Percentiles rank a stretch among this genome's conserved stretches.
Evolutionary conservation across 2,888 invertebrate species (phyloP).

Genomic region (Stratiomys singularior): DNA sequence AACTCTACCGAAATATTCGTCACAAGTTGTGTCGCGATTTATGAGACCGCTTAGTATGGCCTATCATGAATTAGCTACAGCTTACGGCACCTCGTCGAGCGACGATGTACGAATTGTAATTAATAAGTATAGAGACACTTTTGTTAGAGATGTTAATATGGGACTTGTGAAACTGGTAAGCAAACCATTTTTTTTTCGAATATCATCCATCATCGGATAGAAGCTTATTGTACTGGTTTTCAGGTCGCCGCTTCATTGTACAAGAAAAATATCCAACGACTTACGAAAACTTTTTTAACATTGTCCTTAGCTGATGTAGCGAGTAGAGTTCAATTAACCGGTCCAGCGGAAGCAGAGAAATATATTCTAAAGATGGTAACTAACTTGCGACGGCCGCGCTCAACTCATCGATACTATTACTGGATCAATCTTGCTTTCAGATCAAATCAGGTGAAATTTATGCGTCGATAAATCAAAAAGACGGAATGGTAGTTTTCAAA

Average conservation of each 20-base stretch:
- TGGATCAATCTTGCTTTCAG: constrained; percentile 65
- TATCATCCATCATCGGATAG: not conserved
- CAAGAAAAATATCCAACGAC: constrained; percentile 95
- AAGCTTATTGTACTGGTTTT: not conserved
- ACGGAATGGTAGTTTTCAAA: constrained; percentile 97
- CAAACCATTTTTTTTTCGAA: not conserved
- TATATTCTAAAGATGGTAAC: constrained; percentile 95
- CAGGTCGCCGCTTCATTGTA: constrained; percentile 89
- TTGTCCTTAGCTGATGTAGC: constrained; percentile 78
- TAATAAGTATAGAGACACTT: constrained; percentile 83
- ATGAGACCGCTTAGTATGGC: constrained; percentile 86
- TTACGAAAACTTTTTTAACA: constrained; percentile 83
- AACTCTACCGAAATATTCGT: constrained; percentile 88
- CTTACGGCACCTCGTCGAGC: constrained; percentile 81
- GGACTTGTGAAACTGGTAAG: constrained; percentile 79
- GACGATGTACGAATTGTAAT: constrained; percentile 75
- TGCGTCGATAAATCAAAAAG: constrained; percentile 96
- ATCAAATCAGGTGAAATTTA: constrained; percentile 97
- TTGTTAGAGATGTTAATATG: constrained; percentile 80
- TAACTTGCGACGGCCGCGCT: constrained; percentile 54
- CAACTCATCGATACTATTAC: not conserved
- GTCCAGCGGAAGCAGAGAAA: constrained; percentile 89
- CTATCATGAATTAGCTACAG: constrained; percentile 87
- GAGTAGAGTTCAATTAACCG: constrained; percentile 85
- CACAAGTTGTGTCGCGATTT: constrained; percentile 87